Evolutionary conservation across 2,113 vertebrate species (phyloP), one percentile per base, ranked within the genome.

Genomic region (Aphelocoma coerulescens): DNA sequence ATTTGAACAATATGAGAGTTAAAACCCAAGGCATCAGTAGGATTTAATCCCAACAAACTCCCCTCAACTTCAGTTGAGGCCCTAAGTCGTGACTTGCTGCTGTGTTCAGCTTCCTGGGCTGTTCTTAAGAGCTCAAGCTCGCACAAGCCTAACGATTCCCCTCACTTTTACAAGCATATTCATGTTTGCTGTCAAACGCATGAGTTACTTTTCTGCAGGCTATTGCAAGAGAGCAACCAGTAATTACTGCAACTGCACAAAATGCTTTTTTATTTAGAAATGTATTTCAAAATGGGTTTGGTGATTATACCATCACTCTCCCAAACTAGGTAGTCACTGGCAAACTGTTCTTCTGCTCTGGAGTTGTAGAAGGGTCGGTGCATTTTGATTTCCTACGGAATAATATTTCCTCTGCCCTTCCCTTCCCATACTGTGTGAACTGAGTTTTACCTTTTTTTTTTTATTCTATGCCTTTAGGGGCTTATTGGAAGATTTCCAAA

Each of bases 191-290:
- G 78, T 80, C 88, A 96, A 96, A 91, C 19, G 48, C 93, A 84
- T 95, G 89, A 91, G 21, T 33, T 95, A 89, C 83, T 90, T 89
- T 96, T 96, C 97, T 92, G 82, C 85, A 94, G 96, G 91, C 61
- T 66, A 94, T 95, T 95, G 85, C 95, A 79, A 85, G 94, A 96
- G 87, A 94, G 92, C 93, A 95, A 62, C 89, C 93, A 72, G 96
- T 90, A 93, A 96, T 97, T 97, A 96, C 90, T 77, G 71, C 75
- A 86, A 88, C 78, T 59, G 91, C 95, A 96, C 91, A 92, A 95
- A 96, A 95, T 5, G n/a, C 61, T 89, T 95, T 85, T 93, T 95
- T 92, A 91, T 93, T 92, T 61, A 93, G 95, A 92, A 96, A 78
- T 7, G 23, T 8, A 26, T 94, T 96, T 96, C 84, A 92, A 86